Conservation (phyloP, 2,888 invertebrate genomes). For the Eupithecia subfuscata region DNA sequence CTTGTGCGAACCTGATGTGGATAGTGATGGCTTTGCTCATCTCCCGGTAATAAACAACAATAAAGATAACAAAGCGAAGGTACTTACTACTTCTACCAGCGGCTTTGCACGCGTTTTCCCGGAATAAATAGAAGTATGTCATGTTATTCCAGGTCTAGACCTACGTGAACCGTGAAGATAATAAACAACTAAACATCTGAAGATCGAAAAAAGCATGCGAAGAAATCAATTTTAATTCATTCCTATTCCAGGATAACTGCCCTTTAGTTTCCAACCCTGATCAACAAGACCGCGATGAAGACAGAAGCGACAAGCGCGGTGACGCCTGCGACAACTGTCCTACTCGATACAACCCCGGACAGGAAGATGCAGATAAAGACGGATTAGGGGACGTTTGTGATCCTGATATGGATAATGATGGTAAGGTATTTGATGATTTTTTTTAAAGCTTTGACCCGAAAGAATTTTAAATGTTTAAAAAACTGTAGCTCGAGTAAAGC, state of each 20-base stretch:
- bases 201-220: neutral
- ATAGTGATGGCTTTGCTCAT: conserved; percentile 91
- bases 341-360: conserved; percentile 90
- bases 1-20: conserved; percentile 96
- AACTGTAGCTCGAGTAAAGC: too few relatives aligned
- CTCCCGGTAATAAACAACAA: conserved; percentile 80
- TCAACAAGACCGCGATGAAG: conserved; percentile 92
- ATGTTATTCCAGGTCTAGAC: neutral
- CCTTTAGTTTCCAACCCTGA: conserved; percentile 91
- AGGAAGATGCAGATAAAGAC: conserved; percentile 94
- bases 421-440: conserved; percentile 56
- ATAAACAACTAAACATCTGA: neutral
- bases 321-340: conserved; percentile 98
- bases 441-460: too few relatives aligned
- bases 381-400: conserved; percentile 94
- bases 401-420: conserved; percentile 95
- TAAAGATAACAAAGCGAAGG: too few relatives aligned
- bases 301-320: conserved; percentile 90
- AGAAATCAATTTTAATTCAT: neutral
- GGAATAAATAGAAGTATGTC: neutral
- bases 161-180: neutral
- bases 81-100: too few relatives aligned
- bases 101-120: neutral
- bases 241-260: conserved; percentile 89
- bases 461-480: too few relatives aligned